Conservation (phyloP, 1,140 invertebrate genomes). For the Drosophila malerkotliana region DNA sequence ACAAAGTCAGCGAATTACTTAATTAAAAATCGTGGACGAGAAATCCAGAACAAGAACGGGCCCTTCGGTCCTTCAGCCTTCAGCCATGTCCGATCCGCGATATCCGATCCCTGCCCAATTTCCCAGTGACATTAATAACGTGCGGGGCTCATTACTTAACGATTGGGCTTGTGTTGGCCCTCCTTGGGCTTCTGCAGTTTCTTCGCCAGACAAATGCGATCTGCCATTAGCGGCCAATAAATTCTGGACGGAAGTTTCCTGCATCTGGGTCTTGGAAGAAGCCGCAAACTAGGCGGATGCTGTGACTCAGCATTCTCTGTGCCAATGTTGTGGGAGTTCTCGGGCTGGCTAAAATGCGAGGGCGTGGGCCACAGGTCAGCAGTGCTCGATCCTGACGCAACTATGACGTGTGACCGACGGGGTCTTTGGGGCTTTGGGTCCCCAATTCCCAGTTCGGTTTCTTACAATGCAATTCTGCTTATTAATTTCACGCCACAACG, state of each 20-base stretch:
- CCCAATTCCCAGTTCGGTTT: slow-evolving; percentile 60
- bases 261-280: slow-evolving; percentile 48
- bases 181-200: slow-evolving; percentile 18
- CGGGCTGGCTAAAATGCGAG: slow-evolving; percentile 32
- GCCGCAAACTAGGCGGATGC: slow-evolving; percentile 30
- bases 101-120: slow-evolving; percentile 5
- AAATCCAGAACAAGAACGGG: slow-evolving; percentile 32
- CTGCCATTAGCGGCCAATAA: slow-evolving; percentile 78
- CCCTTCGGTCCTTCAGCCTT: background rate
- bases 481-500: slow-evolving; percentile 81
- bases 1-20: slow-evolving; percentile 83
- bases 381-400: background rate
- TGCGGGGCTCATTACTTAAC: slow-evolving; percentile 79
- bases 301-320: slow-evolving; percentile 39
- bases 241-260: slow-evolving; percentile 66
- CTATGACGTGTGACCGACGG: slow-evolving; percentile 11
- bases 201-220: slow-evolving; percentile 64
- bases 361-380: slow-evolving; percentile 3
- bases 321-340: slow-evolving; percentile 19
- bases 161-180: slow-evolving; percentile 57
- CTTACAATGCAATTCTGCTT: slow-evolving; percentile 54
- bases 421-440: background rate
- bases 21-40: slow-evolving; percentile 79
- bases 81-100: slow-evolving; percentile 2
- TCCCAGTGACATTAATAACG: slow-evolving; percentile 79